Percentiles rank a stretch among this genome's conserved stretches.
phyloP scores from a whole-genome alignment of 2,113 vertebrate species.

The Perca fluviatilis region DNA sequence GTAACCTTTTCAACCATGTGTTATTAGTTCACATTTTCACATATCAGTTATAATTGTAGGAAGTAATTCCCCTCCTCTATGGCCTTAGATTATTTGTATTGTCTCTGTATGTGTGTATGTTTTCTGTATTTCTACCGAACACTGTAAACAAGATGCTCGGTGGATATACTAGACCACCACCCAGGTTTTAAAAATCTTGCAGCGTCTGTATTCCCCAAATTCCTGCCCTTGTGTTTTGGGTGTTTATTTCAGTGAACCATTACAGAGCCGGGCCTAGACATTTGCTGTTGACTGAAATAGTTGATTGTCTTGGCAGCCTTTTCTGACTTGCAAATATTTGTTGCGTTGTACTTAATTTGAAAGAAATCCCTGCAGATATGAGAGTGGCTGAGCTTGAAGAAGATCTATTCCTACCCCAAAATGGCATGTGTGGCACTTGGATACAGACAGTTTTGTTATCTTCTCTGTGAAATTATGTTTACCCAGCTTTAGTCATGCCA shows the following conservation, averaged over 20 bases:
- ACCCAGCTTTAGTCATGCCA: not conserved
- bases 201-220: conserved; percentile 25
- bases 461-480: not conserved
- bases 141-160: not conserved
- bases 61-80: too few species aligned
- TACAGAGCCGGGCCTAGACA: not conserved
- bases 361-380: conserved; percentile 5
- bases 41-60: not conserved
- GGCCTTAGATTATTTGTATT: not conserved
- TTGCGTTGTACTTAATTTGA: conserved; percentile 34
- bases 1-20: not conserved
- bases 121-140: not conserved
- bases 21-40: not conserved
- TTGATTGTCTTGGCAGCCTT: conserved; percentile 14
- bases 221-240: not conserved
- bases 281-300: conserved; percentile 41
- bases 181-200: conserved; percentile 29
- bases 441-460: not conserved
- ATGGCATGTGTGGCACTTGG: not conserved
- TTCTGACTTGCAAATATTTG: conserved; percentile 29
- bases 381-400: conserved; percentile 5
- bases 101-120: not conserved
- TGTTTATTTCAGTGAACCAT: conserved; percentile 27
- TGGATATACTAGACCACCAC: not conserved
- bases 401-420: conserved; percentile 15